A percentile compares a stretch with the other conserved stretches of the same genome.
phyloP scores from a whole-genome alignment of 2,113 vertebrate species.

The Pteruthius melanotis region DNA sequence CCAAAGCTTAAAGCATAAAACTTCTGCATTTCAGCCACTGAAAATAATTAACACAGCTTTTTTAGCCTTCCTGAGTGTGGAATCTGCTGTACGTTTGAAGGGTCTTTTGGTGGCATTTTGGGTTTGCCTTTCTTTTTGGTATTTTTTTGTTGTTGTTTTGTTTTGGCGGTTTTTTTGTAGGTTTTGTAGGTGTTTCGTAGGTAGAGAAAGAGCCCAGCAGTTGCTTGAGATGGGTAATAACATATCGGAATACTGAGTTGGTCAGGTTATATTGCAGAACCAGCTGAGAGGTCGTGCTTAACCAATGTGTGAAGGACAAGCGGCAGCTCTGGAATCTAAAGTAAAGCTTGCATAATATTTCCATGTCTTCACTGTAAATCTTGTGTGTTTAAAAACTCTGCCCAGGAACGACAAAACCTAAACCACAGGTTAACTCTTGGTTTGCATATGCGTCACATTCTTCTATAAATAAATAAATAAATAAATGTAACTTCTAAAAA shows the following conservation, averaged over 20 bases:
- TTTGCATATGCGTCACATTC: background rate
- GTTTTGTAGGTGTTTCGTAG: too few species aligned
- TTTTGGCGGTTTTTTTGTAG: rapidly evolving
- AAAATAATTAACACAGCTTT: background rate
- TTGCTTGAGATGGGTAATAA: background rate
- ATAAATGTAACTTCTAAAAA: background rate
- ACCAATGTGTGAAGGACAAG: background rate
- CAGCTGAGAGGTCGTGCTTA: background rate
- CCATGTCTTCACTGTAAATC: background rate
- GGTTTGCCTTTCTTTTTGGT: background rate
- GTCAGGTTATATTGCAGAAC: background rate
- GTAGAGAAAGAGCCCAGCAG: background rate
- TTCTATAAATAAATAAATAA: background rate
- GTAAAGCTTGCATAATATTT: background rate
- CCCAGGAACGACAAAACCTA: background rate
- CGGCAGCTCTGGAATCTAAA: background rate
- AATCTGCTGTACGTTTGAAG: background rate
- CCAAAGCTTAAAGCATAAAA: background rate
- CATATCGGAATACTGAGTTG: background rate
- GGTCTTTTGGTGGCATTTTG: background rate
- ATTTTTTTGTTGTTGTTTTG: background rate
- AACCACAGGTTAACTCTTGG: background rate
- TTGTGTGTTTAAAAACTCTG: background rate
- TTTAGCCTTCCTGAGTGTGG: background rate
- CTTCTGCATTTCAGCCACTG: background rate